These are phyloP conservation scores for Macaria liturata DNA, from an alignment of 2,888 invertebrate species.

Conservation along the genomic window DNA sequence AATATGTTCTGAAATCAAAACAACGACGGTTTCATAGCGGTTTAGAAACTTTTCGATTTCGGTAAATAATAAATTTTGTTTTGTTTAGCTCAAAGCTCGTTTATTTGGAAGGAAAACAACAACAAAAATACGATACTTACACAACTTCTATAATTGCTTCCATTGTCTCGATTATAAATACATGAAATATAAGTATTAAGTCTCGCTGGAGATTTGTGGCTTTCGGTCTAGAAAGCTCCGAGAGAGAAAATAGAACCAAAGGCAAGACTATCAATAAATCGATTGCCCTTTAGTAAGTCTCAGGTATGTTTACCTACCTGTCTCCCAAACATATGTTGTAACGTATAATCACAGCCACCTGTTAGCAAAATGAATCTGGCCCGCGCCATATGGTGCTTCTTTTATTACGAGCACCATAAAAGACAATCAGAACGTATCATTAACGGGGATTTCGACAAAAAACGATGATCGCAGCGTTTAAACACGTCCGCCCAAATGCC, in stretches of 20 bases:
- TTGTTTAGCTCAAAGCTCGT: slow-evolving; percentile 28
- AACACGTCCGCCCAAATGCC: slow-evolving; percentile 73
- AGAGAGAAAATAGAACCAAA: slow-evolving; percentile 2
- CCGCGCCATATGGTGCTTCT: slow-evolving; percentile 69
- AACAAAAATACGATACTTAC: slow-evolving; percentile 35
- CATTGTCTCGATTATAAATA: slow-evolving; percentile 28
- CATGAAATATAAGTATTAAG: slow-evolving; percentile 16
- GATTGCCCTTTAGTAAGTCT: slow-evolving; percentile 8
- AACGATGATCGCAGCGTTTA: slow-evolving; percentile 69
- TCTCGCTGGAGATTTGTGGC: slow-evolving; percentile 16
- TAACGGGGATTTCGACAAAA: slow-evolving; percentile 72
- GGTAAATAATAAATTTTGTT: slow-evolving; percentile 35
- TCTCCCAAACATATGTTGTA: slow-evolving; percentile 21
- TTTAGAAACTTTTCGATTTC: slow-evolving; percentile 29
- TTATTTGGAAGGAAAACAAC: slow-evolving; percentile 28
- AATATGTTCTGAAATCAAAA: slow-evolving; percentile 12
- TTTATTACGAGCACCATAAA: slow-evolving; percentile 55
- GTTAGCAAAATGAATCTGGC: slow-evolving; percentile 63
- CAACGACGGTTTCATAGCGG: slow-evolving; percentile 16
- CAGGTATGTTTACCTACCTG: slow-evolving; percentile 28
- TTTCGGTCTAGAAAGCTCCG: slow-evolving; percentile 8
- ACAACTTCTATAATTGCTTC: slow-evolving; percentile 39
- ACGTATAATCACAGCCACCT: slow-evolving; percentile 48
- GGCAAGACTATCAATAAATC: not conserved
- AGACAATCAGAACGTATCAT: slow-evolving; percentile 79